Evolutionary conservation across 2,797 vertebrate species (phyloP), one percentile per base, ranked within the genome.

Genomic region (Scarus forsteni): DNA sequence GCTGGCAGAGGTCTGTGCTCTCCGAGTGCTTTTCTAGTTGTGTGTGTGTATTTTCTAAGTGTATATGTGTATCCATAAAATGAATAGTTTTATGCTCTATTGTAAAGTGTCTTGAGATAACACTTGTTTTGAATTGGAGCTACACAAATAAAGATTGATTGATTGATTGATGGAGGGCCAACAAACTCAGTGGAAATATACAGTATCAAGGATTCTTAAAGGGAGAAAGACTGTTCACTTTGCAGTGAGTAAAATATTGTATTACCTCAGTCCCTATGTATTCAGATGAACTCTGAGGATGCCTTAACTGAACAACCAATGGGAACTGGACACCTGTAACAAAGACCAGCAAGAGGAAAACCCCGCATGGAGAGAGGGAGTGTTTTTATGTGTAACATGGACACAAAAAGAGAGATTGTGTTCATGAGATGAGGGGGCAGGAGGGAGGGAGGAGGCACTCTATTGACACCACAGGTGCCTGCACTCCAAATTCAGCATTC

Each of bases 401-500:
- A 38, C 51, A 56, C 51, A 12, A 13, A 53, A 15, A 55, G 53
- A 44, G 39, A 53, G 19, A 57, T 34, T 35, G 50, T 9, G 34
- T 61, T 46, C 38, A 18, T 64, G 7, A 56, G 39, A 49, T 34
- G 38, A 67, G 59, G 57, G 45, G 36, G 27, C 15, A 43, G 35
- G 44, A 11, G 48, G 49, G 58, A 63, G 34, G 43, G 40, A 45
- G 61, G 60, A 58, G 66, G 59, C 19, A 0, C 54, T 36, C 77
- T 71, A 84, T 84, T 88, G 70, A 84, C 48, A 72, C 46, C 68
- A 73, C 90, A 87, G 89, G 87, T 90, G 91, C 72, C 56, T 65
- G 58, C 61, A 52, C 83, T 90, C 86, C 73, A 87, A 16, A 79
- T 40, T 34, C 67, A 66, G 42, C 34, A 0, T 16, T 80, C 66